Evolutionary conservation across 2,113 vertebrate genomes (phyloP).

Genomic region (Holacanthus passer): DNA sequence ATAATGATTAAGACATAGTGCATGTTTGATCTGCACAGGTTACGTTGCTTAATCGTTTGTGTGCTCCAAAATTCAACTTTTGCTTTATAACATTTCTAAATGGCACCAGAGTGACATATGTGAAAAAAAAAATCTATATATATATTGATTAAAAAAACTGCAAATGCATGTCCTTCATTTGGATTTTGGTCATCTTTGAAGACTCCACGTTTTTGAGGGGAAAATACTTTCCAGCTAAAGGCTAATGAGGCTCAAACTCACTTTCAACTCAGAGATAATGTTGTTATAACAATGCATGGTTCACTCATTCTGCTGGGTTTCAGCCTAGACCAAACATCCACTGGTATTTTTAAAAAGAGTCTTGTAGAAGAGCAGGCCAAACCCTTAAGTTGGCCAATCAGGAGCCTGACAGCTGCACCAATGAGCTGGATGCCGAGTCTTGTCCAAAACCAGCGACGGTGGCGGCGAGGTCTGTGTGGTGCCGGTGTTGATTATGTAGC

Average conservation of each 20-base stretch:
- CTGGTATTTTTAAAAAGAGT: no score
- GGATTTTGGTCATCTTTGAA: background rate
- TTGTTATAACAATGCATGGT: background rate
- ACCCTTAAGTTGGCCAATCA: no score
- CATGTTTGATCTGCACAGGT: background rate
- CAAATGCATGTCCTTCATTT: background rate
- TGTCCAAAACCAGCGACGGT: no score
- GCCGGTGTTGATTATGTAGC: no score
- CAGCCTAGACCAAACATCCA: no score
- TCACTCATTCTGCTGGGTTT: no score
- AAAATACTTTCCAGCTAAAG: background rate
- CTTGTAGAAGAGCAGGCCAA: no score
- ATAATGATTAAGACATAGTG: background rate
- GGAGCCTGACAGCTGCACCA: no score
- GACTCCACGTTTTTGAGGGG: background rate
- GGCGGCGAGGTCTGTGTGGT: no score
- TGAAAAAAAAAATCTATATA: background rate
- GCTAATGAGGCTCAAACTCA: conserved; percentile 2
- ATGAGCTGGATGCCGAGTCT: no score
- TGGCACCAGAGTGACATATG: background rate
- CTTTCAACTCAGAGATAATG: background rate
- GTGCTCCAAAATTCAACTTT: background rate
- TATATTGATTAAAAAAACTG: no score
- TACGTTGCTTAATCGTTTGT: background rate
- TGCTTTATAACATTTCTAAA: background rate